Base-by-base conservation (phyloP, 2,797 vertebrate genomes). In the Acridotheres tristis region DNA sequence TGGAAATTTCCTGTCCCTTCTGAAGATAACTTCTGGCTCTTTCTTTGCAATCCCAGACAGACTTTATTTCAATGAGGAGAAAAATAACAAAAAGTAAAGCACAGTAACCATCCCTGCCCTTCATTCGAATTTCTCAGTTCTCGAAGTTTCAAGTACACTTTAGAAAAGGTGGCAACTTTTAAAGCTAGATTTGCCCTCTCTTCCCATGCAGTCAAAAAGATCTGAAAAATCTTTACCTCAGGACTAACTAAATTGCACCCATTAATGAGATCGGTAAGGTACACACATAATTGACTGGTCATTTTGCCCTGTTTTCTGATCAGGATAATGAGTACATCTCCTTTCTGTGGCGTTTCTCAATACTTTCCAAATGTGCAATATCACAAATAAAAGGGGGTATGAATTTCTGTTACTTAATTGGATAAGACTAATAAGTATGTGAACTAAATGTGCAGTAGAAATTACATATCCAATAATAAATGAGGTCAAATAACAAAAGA, bases 201-300 rank as follows among this genome's bases (percentile, higher is more conserved):
- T 73, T 93, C 66, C 84, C 54, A 89, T 79, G 74, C 69, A 83
- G 73, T 81, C 85, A 93, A 90, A 97, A 85, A 90, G 61, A 94
- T 89, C 80, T 88, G 88, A 96, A 95, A 95, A 93, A 95, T 95
- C 65, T 68, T 96, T 94, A 94, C 57, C n/a, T 84, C 71, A 86
- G 77, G 76, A 91, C 81, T 96, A 93, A 93, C 83, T 96, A 92
- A 96, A 96, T 94, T 94, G 93, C 76, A 96, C 65, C 88, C 88
- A 90, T 94, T 96, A 97, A 96, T 66, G 45, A 96, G 86, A 89
- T 93, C 66, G 26, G 76, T 78, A 75, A 93, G 81, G 84, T 85
- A 90, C 67, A 81, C 30, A 79, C 19, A 51, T 75, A 63, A 72
- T 42, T 36, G 50, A 57, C 90, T 69, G 85, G 84, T 81, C 84